A percentile compares a stretch with the other conserved stretches of the same genome.
Evolutionary conservation across 2,113 vertebrate species (phyloP).

Genomic region (Perognathus longimembris): DNA sequence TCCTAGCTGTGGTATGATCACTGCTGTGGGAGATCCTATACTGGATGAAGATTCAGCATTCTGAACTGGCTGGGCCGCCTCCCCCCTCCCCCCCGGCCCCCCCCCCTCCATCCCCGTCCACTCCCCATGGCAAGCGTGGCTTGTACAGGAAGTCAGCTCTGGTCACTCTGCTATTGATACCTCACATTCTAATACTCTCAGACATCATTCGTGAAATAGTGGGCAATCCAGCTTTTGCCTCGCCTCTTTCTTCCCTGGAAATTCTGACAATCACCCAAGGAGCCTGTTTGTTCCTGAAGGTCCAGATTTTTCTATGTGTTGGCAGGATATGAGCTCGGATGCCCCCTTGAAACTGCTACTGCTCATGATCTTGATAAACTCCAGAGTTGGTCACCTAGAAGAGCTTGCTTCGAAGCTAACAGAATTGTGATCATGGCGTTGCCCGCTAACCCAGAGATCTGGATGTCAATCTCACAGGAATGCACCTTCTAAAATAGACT

Average conservation of each 20-base stretch:
- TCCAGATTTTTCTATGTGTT: background rate
- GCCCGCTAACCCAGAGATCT: background rate
- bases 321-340: background rate
- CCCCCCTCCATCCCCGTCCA: accelerated
- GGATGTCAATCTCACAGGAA: background rate
- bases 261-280: background rate
- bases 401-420: background rate
- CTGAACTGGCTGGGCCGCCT: background rate
- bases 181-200: background rate
- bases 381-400: background rate
- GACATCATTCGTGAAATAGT: background rate
- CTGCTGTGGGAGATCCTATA: background rate
- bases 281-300: background rate
- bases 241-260: background rate
- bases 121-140: background rate
- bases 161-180: background rate
- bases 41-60: background rate
- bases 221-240: background rate
- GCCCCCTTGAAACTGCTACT: background rate
- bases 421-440: background rate
- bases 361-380: background rate
- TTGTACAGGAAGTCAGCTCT: background rate
- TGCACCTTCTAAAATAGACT: background rate
- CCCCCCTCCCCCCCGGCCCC: accelerated
- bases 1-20: background rate